Evolutionary conservation across 2,113 vertebrate species (phyloP), one percentile per base, ranked within the genome.

Genomic region (Saccopteryx leptura): DNA sequence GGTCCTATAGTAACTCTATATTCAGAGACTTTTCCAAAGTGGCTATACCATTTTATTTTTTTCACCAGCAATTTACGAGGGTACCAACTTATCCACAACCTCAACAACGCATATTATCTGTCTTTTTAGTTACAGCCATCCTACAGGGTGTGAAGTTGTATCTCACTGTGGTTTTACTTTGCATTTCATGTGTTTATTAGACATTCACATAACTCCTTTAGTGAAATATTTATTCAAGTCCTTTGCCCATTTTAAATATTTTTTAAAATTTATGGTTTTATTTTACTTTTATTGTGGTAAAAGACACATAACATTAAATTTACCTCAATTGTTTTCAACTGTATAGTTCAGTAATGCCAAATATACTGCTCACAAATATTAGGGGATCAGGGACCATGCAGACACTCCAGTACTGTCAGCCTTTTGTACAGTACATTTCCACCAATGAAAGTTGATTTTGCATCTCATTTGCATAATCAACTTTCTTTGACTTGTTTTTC

Each of bases 171-270:
- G 39, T 76, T 68, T 90, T 54, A 90, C 52, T 86, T 6, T 69
- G 23, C 56, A 90, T 82, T 58, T 84, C 50, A 60, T 9, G 46
- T 82, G 24, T 54, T 81, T 46, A 54, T n/a, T n/a, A 93, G 84
- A 31, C 23, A 74, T 80, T 93, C 48, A 72, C 1, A 48, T 31
- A 61, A 78, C 14, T 71, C 86, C 46, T 91, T 23, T 58, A 63
- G 39, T 33, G 39, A 89, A 85, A 74, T 66, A 23, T 65, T 72
- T 66, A 88, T 60, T 91, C 18, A 66, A 60, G 92, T 92, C 52
- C 31, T 80, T 85, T 74, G 50, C 12, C 63, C 14, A 60, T 15
- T 89, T 24, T 68, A 69, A 86, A n/a, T 15, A 4, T 7, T 15
- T 63, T 18, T 48, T 3, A 19, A 28, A 63, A 60, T 90, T 66